A percentile compares a stretch with the other conserved stretches of the same genome.
Evolutionary conservation across 2,113 vertebrate genomes (phyloP).

Genomic region (Dolichotis patagonum): DNA sequence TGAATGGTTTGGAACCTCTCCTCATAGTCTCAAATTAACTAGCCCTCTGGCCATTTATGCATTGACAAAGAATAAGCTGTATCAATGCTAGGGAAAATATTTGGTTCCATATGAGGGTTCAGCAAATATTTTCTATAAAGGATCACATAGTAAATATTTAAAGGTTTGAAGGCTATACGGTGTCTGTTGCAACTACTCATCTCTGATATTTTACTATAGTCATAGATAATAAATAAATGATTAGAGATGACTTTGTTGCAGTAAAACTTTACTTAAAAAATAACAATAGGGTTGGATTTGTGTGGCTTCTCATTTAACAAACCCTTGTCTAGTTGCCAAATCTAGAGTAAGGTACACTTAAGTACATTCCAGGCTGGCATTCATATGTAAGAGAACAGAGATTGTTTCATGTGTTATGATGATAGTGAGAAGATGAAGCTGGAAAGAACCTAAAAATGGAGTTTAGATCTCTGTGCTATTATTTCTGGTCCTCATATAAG

Average conservation of each 20-base stretch:
- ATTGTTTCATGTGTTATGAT: background rate
- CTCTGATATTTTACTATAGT: background rate
- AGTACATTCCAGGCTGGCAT: background rate
- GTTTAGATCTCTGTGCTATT: background rate
- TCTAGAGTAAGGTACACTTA: background rate
- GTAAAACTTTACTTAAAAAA: background rate
- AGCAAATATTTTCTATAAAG: constrained; percentile 43
- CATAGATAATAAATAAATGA: constrained; percentile 2
- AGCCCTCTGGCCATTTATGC: background rate
- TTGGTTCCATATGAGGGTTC: background rate
- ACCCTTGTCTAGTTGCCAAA: background rate
- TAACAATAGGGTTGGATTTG: background rate
- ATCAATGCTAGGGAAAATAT: background rate
- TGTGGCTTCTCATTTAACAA: background rate
- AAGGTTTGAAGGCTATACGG: background rate
- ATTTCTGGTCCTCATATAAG: background rate
- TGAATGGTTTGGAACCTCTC: constrained; percentile 18
- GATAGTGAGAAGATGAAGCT: background rate
- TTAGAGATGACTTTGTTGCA: background rate
- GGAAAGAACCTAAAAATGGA: background rate
- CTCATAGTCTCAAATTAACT: background rate
- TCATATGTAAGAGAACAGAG: background rate
- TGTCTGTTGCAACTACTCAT: constrained; percentile 27
- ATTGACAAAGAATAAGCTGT: constrained; percentile 42
- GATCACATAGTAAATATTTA: constrained; percentile 32